Conservation (phyloP, 2,888 invertebrate genomes). For the Stenurella melanura region DNA sequence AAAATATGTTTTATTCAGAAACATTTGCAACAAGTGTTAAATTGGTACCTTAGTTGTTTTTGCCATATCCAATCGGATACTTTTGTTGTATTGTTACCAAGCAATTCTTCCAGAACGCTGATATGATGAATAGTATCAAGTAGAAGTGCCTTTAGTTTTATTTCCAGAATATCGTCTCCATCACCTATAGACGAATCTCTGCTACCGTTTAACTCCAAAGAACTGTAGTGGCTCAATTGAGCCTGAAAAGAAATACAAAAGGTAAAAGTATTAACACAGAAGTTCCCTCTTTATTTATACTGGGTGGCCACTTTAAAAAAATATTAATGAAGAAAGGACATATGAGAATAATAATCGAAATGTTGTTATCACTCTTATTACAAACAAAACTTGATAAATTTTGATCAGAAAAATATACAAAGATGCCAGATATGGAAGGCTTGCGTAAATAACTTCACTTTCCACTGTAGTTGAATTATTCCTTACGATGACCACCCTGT, state of each 20-base stretch:
- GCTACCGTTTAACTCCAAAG: conserved; percentile 67
- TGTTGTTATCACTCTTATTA: too few species aligned
- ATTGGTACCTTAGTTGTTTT: conserved; percentile 86
- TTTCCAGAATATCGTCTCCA: conserved; percentile 71
- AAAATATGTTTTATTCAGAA: neutral
- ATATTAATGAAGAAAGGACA: too few species aligned
- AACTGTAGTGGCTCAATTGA: conserved; percentile 75
- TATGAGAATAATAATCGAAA: too few species aligned
- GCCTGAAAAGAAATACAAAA: conserved; percentile 69
- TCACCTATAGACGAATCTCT: conserved; percentile 38
- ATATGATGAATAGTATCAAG: conserved; percentile 95
- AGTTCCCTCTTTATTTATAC: too few species aligned
- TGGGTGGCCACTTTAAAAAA: too few species aligned
- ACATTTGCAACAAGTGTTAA: conserved; percentile 9
- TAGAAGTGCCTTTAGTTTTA: conserved; percentile 94
- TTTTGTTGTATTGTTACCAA: conserved; percentile 80
- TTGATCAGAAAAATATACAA: too few species aligned
- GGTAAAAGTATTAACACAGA: too few species aligned
- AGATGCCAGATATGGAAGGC: too few species aligned
- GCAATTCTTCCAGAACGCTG: conserved; percentile 85
- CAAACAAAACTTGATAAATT: too few species aligned
- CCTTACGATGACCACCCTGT: too few species aligned
- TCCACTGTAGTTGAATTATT: too few species aligned
- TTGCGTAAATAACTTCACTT: too few species aligned
- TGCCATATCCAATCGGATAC: conserved; percentile 94